Evolutionary conservation across 2,797 vertebrate species (phyloP), one percentile per base, ranked within the genome.

Genomic region (Loris lydekkerianus): DNA sequence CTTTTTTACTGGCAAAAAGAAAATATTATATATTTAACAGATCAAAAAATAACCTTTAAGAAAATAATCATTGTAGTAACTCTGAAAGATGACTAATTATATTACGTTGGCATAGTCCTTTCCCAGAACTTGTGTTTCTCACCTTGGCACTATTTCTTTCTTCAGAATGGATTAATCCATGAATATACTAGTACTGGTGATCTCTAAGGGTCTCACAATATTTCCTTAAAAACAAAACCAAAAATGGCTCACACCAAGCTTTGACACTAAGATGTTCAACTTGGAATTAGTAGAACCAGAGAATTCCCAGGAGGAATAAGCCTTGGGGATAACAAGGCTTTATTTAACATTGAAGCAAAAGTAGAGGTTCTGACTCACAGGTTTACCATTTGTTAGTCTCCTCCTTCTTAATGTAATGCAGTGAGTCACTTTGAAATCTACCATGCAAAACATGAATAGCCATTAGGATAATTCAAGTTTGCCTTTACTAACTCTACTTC

Each of bases 401-500:
- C 65, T 63, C 1, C 9, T 18, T 65, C 17, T 40, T 83, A 27
- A 27, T 78, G 11, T 37, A 73, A 95, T 86, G 70, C 27, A 4
- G 61, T n/a, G 91, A 70, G 91, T 90, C 86, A 93, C 46, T 94
- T 3, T 91, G 58, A 91, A 91, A 91, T 37, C 76, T 60, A 93
- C 37, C 37, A 80, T 72, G 85, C 18, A 96, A 95, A 93, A 95
- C 13, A 10, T 61, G 70, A 95, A 37, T 82, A 94, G 63, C 34
- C 10, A 89, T 75, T 82, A 89, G 56, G 25, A 40, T 88, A 70
- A 94, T 88, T 77, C 61, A 65, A 89, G 69, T 94, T 94, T 81
- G 67, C 67, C 89, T 93, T 95, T 88, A 94, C 46, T 90, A 95
- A 89, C 46, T 77, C 70, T 88, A 78, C 58, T 61, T 93, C 78